phyloP scores from a whole-genome alignment of 2,113 vertebrate species.

The Elgaria multicarinata region DNA sequence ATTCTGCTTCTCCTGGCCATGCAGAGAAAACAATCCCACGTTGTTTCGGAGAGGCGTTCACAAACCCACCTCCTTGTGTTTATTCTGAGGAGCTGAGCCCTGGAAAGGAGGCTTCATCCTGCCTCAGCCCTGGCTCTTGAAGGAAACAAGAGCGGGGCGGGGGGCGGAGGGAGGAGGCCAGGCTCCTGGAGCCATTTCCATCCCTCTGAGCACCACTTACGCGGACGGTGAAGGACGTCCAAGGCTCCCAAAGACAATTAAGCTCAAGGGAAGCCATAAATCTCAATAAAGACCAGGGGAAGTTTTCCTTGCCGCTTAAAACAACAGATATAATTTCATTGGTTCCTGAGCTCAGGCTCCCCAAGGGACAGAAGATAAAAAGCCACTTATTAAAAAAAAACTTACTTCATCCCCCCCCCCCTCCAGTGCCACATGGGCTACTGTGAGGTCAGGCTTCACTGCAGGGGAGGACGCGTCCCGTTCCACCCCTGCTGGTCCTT shows the following conservation, averaged over 20 bases:
- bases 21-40: not conserved
- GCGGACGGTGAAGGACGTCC: slow-evolving; percentile 73
- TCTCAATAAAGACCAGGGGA: slow-evolving; percentile 76
- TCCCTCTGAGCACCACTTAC: slow-evolving; percentile 73
- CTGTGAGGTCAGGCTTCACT: slow-evolving; percentile 65
- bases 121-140: not conserved
- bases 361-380: slow-evolving; percentile 79
- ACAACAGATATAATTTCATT: slow-evolving; percentile 79
- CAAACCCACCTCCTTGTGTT: not conserved
- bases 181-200: slow-evolving; percentile 56
- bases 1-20: too few species aligned
- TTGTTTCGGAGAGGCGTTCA: not conserved
- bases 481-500: not conserved
- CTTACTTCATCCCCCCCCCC: not conserved
- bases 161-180: not conserved
- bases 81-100: not conserved
- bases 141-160: slow-evolving; percentile 22
- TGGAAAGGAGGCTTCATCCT: not conserved
- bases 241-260: slow-evolving; percentile 74
- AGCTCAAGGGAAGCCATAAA: slow-evolving; percentile 80
- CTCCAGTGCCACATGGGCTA: slow-evolving; percentile 62
- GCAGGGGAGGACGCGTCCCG: slow-evolving; percentile 35
- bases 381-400: slow-evolving; percentile 78
- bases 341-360: slow-evolving; percentile 75
- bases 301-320: slow-evolving; percentile 77